Base-by-base conservation (phyloP, 2,113 vertebrate genomes). In the Seriola aureovittata region DNA sequence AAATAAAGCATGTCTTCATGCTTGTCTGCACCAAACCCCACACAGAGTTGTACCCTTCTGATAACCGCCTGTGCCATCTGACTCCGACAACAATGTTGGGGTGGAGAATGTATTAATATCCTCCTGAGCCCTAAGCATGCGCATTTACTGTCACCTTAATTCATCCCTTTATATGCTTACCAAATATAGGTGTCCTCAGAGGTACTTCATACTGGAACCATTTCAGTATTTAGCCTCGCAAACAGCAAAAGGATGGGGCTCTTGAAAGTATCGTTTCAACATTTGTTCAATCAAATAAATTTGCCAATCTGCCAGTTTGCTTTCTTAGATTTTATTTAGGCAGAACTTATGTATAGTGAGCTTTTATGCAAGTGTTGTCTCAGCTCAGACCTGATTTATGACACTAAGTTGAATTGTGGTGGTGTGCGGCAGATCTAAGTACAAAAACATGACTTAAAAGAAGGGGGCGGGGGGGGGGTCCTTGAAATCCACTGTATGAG, bases 1-100 rank as follows among this genome's bases (percentile, higher is more conserved):
- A 88, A 91, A 88, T 73, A 77, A 90, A 90, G 85, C 89, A 83
- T 77, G 77, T 76, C 83, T 91, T 86, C 86, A 89, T 86, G 85
- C 80, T 77, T 89, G 85, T 91, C 80, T 89, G 72, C 69, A 74
- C 55, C 83, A 59, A 90, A 83, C 81, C 80, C 82, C 63, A 83
- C 83, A 78, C 78, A 73, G 77, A 84, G 80, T 84, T 78, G 12
- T 62, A 40, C 67, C 85, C 59, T 74, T 84, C 81, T 88, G 77
- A 88, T 86, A 81, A 29, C 79, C 64, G 66, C 65, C 77, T 71
- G 76, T 80, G 80, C 82, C 75, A 80, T 81, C 77, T 87, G 72
- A 88, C 74, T 66, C 78, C 60, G 70, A 85, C 84, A 87, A 91
- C 79, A 86, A 84, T 84, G 62, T 71, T 75, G 36, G 40, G 87